Evolutionary conservation across 2,113 vertebrate genomes (phyloP).

Genomic region (Larimichthys crocea): DNA sequence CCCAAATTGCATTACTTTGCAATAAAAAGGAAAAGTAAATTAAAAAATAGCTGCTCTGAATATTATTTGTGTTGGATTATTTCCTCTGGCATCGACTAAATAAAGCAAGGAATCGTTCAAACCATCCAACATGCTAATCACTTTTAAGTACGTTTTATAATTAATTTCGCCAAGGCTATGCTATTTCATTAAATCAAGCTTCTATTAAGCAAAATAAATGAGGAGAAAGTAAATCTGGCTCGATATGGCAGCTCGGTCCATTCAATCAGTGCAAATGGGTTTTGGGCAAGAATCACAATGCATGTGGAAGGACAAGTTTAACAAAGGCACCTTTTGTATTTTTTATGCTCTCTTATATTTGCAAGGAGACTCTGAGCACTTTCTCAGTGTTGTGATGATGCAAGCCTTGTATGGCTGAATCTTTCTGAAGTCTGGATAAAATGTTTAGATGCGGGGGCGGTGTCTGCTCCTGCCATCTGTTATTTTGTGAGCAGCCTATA

Average conservation of each 20-base stretch:
- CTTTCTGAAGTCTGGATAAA: conserved; percentile 33
- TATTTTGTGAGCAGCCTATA: conserved; percentile 23
- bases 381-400: not conserved
- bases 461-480: conserved; percentile 33
- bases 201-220: conserved; percentile 48
- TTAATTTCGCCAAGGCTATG: conserved; percentile 8
- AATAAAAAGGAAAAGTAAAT: not conserved
- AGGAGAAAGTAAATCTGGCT: conserved; percentile 38
- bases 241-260: not conserved
- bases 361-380: not conserved
- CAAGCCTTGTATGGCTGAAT: conserved; percentile 8
- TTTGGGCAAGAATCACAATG: conserved; percentile 18
- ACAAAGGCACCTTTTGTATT: conserved; percentile 22
- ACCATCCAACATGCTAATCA: conserved; percentile 9
- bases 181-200: conserved; percentile 48
- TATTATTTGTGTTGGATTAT: conserved; percentile 15
- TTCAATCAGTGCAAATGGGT: conserved; percentile 49
- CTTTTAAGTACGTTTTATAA: conserved; percentile 25
- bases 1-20: not conserved
- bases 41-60: not conserved
- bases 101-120: conserved; percentile 14
- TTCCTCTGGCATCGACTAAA: conserved; percentile 4
- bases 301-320: conserved; percentile 1
- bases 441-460: conserved; percentile 14
- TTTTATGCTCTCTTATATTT: conserved; percentile 18